Evolutionary conservation across 1,140 invertebrate species (phyloP), one percentile per base, ranked within the genome.

Genomic region (Yoshiicerus persimilis): DNA sequence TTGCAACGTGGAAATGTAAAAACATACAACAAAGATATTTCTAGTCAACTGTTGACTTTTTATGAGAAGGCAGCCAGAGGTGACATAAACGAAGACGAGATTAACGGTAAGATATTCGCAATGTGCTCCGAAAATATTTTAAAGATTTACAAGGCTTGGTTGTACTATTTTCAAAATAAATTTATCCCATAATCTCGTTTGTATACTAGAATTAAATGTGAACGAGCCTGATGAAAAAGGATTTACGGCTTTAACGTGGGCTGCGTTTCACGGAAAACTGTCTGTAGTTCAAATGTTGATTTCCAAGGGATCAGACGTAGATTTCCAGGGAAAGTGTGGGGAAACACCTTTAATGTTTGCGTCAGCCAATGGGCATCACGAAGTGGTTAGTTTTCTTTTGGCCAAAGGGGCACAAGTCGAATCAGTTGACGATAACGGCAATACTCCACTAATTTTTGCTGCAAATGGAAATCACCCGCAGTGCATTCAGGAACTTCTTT

Each of bases 1-100:
- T 77, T 90, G 23, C 90, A 90, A 87, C 30, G 90, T 16, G 90
- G 90, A 30, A 90, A 90, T 84, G 90, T 90, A 3, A 89, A 90
- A 86, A 90, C 90, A 16, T 84, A 64, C 2, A 88, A 87, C 27
- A 88, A 87, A 86, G 88, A 90, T 36, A 41, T 77, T n/a, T 32
- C 64, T 36, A 75, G 86, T 23, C 62, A 87, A 38, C 86, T 77
- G 16, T 64, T 90, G 13, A 89, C 88, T n/a, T 89, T 90, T 87
- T 88, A 89, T 39, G 88, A 90, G 39, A 88, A 86, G 77, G 90
- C 86, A 23, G 88, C 90, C 23, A 87, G 75, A 83, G 88, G 84
- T 9, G 84, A 87, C 20, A 23, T 88, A 10, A 47, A 8, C 0
- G 41, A 23, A 8, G 30, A 39, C 5, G 90, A 89, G 34, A 87